phyloP scores from a whole-genome alignment of 2,797 vertebrate genomes.

The Podarcis lilfordi region DNA sequence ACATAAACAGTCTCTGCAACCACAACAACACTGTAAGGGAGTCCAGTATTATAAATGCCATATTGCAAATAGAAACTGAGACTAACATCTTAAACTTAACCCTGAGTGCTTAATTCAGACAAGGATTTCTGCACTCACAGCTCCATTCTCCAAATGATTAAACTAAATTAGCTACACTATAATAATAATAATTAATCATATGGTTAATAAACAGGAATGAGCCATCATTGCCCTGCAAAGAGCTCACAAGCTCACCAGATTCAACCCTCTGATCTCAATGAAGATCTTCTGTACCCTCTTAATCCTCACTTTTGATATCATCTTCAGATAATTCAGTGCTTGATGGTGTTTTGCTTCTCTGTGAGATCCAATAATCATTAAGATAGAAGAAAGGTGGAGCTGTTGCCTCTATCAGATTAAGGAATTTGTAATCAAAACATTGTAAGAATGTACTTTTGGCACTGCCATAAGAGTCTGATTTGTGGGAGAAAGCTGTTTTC shows the following conservation, averaged over 20 bases:
- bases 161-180: not conserved
- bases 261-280: not conserved
- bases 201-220: not conserved
- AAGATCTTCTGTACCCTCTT: not conserved
- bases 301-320: not conserved
- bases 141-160: not conserved
- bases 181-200: not conserved
- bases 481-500: slow-evolving; percentile 38
- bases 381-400: not conserved
- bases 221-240: not conserved
- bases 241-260: not conserved
- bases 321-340: not conserved
- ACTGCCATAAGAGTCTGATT: not conserved
- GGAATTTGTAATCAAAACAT: slow-evolving; percentile 14
- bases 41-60: not conserved
- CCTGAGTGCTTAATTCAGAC: not conserved
- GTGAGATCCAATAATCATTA: not conserved
- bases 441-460: not conserved
- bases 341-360: not conserved
- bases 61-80: not conserved
- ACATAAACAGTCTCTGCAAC: not conserved
- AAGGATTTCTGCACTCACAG: not conserved
- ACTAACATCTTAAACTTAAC: not conserved
- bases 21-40: not conserved
- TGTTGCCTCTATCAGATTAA: slow-evolving; percentile 19